Conservation (phyloP, 2,888 invertebrate genomes). For the Amphimallon solstitiale region DNA sequence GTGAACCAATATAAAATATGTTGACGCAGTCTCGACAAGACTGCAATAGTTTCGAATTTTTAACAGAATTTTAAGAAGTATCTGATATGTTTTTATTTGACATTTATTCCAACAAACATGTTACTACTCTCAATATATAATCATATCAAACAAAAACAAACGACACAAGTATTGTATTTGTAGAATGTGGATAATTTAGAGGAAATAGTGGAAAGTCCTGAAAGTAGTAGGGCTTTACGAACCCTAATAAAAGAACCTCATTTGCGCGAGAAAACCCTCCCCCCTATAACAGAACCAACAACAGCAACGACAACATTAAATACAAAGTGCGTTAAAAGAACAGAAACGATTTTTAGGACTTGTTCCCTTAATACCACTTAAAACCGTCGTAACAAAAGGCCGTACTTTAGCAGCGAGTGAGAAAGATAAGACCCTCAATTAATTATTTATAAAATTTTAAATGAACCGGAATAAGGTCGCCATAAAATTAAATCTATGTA, state of each 20-base stretch:
- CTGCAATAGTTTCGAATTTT: no score
- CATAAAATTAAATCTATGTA: not conserved
- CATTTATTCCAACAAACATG: no score
- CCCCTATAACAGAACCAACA: not conserved
- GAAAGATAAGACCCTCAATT: slow-evolving; percentile 15
- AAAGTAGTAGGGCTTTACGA: no score
- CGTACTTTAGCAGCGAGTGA: slow-evolving; percentile 1
- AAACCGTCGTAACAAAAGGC: slow-evolving; percentile 3
- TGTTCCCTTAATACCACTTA: slow-evolving; percentile 6
- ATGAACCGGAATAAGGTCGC: not conserved
- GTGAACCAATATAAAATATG: no score
- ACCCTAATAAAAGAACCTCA: not conserved
- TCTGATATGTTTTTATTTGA: no score
- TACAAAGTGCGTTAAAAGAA: not conserved
- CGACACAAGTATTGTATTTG: no score
- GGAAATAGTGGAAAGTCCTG: no score
- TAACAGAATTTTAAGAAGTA: no score
- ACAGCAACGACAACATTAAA: not conserved
- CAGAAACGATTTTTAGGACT: not conserved
- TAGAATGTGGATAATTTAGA: no score
- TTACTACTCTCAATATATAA: no score
- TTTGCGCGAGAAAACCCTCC: not conserved
- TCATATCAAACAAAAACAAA: no score
- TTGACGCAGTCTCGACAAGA: no score
- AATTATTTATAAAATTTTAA: slow-evolving; percentile 26